Conservation (phyloP, 2,888 invertebrate genomes). For the Drosophila mettleri region DNA sequence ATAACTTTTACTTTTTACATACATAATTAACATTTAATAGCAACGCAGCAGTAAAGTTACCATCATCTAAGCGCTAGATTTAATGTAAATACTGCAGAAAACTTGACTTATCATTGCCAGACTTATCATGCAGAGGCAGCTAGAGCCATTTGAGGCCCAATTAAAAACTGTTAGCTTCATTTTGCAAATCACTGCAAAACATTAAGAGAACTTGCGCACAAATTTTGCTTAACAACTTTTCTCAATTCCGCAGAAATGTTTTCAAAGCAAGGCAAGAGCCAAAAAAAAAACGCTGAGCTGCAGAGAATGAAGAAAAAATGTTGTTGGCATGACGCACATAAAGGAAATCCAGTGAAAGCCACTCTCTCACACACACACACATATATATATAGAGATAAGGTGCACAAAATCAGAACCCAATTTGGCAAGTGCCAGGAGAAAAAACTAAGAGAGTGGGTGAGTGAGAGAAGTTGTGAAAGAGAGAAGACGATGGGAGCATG, state of each 20-base stretch:
- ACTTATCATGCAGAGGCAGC: constrained; percentile 1
- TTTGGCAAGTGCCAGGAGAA: constrained; percentile 43
- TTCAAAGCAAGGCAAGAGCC: background rate
- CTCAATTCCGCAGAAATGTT: constrained; percentile 3
- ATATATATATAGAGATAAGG: constrained; percentile 33
- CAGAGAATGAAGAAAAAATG: constrained; percentile 14
- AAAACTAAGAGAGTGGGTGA: constrained; percentile 1
- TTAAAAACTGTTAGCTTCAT: constrained; percentile 54
- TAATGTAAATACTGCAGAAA: constrained; percentile 27
- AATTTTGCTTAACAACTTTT: constrained; percentile 56
- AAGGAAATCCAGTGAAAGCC: constrained; percentile 48
- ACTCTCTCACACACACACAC: constrained; percentile 10
- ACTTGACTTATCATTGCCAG: constrained; percentile 14
- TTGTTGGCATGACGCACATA: constrained; percentile 36
- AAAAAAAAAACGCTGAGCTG: constrained; percentile 13
- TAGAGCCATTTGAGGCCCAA: constrained; percentile 27
- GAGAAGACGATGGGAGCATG: constrained; percentile 17
- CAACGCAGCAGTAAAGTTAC: constrained; percentile 13
- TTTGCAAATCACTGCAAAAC: constrained; percentile 70
- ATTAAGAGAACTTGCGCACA: constrained; percentile 56
- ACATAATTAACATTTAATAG: background rate
- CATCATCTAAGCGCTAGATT: background rate
- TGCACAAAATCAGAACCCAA: constrained; percentile 57
- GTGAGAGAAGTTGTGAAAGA: constrained; percentile 2
- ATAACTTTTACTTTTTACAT: background rate